phyloP scores from a whole-genome alignment of 2,797 vertebrate species.

The Gorsachius magnificus region DNA sequence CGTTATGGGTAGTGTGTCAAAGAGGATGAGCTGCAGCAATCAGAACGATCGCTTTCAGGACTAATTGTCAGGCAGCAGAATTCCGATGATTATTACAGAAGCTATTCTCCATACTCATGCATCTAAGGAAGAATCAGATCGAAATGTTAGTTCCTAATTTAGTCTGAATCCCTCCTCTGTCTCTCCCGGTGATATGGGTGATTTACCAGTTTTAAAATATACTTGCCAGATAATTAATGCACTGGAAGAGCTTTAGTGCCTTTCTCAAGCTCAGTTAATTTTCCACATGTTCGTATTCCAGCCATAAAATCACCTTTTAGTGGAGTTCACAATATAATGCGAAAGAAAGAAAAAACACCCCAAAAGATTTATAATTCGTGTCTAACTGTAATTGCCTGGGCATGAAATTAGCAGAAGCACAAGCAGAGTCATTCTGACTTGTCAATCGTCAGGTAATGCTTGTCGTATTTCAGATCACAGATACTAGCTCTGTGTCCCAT shows the following conservation, averaged over 20 bases:
- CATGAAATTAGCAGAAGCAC: conserved; percentile 13
- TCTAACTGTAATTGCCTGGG: background rate
- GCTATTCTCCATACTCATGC: background rate
- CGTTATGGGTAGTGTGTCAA: background rate
- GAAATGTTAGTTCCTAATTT: background rate
- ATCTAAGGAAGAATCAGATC: conserved; percentile 3
- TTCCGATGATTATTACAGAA: background rate
- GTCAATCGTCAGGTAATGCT: background rate
- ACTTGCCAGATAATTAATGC: conserved; percentile 39
- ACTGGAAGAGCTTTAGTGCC: conserved; percentile 1
- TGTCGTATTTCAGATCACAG: background rate
- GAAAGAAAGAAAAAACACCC: background rate
- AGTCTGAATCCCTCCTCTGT: background rate
- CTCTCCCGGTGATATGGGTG: background rate
- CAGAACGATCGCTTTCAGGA: background rate
- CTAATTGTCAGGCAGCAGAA: background rate
- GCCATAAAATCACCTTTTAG: conserved; percentile 45
- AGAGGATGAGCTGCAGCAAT: background rate
- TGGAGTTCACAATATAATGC: background rate
- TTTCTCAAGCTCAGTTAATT: conserved; percentile 52
- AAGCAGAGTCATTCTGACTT: background rate
- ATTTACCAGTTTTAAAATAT: conserved; percentile 24
- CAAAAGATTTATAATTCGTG: background rate
- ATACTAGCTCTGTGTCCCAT: background rate
- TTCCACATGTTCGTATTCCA: conserved; percentile 12